Evolutionary conservation across 37 sponge, comb jelly and placozoan species (phyloP), one percentile per base, ranked within the genome.

Genomic region (Chondrosia reniformis): DNA sequence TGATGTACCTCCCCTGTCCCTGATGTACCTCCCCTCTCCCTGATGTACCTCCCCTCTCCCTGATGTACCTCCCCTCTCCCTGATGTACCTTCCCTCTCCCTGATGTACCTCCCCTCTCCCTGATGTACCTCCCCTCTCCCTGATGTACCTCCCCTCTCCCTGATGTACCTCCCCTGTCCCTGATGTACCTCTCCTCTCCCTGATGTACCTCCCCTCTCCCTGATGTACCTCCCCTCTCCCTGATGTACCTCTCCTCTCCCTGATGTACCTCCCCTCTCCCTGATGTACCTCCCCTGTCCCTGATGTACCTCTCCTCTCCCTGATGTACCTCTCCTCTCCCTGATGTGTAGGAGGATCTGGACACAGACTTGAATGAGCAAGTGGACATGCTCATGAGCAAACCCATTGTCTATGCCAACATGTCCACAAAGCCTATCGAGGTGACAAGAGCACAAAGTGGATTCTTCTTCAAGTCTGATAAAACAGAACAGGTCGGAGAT

Each of bases 341-440:
- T 34, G 43, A 8, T 30, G 10, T 27, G 21, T 63, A 88, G 89
- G 84, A 83, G 24, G 77, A 83, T 21, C 59, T 82, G n/a, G 84
- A 94, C 21, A 62, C 49, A 31, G 88, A 87, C 22, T 34, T 94
- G 6, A 73, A 92, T 15, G 96, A 95, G 7, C 93, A 89, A n/a
- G 84, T 95, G 24, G 89, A 88, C 55, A 46, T 88, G 24, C 63
- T 95, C 7, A 91, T 89, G 92, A 76, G 83, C n/a, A 86, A 86
- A 12, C 90, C 94, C 19, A 80, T 95, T n/a, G 82, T 86, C 28
- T 95, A 93, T 65, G 93, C 89, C 77, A 88, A 92, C 81, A 89
- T 92, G 84, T 89, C 93, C 73, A 92, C 96, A 5, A 46, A 89
- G 65, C 96, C 92, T 62, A 89, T 95, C 74, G 58, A 67, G 9